Evolutionary conservation across 1,140 invertebrate species (phyloP).

Genomic region (Nasonia vitripennis): DNA sequence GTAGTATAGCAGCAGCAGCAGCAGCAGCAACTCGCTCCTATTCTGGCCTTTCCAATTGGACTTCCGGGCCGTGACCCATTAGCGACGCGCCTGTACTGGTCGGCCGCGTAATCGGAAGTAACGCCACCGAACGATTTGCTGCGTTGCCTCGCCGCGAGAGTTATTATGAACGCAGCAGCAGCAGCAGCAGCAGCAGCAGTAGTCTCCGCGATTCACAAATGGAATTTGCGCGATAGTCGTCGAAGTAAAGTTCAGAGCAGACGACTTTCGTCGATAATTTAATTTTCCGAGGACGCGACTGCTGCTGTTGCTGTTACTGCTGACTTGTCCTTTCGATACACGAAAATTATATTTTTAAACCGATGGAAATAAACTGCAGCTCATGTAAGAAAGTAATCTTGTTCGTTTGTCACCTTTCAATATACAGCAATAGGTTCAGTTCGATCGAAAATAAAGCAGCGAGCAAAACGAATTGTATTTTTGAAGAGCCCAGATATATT

Average conservation of each 20-base stretch:
- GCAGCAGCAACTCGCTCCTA: background rate
- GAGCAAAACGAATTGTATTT: too few species aligned
- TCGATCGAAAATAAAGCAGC: too few species aligned
- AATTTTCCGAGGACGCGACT: background rate
- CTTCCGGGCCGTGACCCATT: conserved; percentile 14
- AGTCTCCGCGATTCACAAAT: background rate
- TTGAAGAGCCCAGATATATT: too few species aligned
- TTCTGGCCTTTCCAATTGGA: conserved; percentile 13
- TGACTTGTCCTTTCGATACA: too few species aligned
- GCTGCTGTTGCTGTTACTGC: too few species aligned
- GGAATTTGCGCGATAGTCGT: background rate
- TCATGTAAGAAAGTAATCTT: too few species aligned
- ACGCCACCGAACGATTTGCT: conserved; percentile 16
- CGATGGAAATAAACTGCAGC: too few species aligned
- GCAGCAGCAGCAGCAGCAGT: background rate
- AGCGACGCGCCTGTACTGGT: background rate
- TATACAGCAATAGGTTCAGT: too few species aligned
- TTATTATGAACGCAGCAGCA: background rate
- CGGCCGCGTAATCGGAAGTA: conserved; percentile 36
- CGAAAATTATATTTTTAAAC: too few species aligned
- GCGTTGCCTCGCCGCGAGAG: background rate
- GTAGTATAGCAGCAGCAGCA: background rate
- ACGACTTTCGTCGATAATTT: background rate
- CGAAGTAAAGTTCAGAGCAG: background rate
- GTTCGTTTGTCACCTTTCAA: too few species aligned